Conservation (phyloP, 2,888 invertebrate genomes). For the Stratiomys singularior region DNA sequence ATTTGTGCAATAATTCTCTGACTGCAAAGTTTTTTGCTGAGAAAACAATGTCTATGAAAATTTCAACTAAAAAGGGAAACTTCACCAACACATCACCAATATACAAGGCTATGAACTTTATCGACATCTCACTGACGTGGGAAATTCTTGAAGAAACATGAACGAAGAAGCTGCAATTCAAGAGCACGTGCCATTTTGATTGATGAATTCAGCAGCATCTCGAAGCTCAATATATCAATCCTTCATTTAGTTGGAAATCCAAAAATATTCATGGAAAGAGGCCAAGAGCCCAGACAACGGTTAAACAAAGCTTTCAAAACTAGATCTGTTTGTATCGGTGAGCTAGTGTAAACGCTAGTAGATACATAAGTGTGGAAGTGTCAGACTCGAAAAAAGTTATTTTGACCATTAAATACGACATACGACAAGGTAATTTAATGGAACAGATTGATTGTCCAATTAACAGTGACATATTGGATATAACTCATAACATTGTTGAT, state of each 20-base stretch:
- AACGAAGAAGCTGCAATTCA: slow-evolving; percentile 28
- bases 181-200: slow-evolving; percentile 41
- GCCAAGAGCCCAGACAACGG: slow-evolving; percentile 14
- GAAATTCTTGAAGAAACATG: slow-evolving; percentile 12
- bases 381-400: slow-evolving; percentile 12
- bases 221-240: slow-evolving; percentile 42
- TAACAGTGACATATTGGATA: slow-evolving; percentile 34
- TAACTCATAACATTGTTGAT: slow-evolving; percentile 18
- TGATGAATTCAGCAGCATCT: slow-evolving; percentile 37
- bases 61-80: too few species aligned
- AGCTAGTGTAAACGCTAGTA: neutral
- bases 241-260: neutral
- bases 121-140: neutral
- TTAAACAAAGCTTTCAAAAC: slow-evolving; percentile 15
- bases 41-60: too few species aligned
- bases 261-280: neutral
- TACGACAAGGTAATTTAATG: slow-evolving; percentile 39
- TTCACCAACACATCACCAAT: too few species aligned
- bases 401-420: slow-evolving; percentile 31
- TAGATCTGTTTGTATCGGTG: neutral
- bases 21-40: too few species aligned
- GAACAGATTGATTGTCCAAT: slow-evolving; percentile 45
- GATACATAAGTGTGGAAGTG: neutral
- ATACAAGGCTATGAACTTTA: too few species aligned
- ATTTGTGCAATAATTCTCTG: too few species aligned